Percentiles rank a stretch among this genome's conserved stretches.
phyloP scores from a whole-genome alignment of 2,113 vertebrate species.

The Candoia aspera region DNA sequence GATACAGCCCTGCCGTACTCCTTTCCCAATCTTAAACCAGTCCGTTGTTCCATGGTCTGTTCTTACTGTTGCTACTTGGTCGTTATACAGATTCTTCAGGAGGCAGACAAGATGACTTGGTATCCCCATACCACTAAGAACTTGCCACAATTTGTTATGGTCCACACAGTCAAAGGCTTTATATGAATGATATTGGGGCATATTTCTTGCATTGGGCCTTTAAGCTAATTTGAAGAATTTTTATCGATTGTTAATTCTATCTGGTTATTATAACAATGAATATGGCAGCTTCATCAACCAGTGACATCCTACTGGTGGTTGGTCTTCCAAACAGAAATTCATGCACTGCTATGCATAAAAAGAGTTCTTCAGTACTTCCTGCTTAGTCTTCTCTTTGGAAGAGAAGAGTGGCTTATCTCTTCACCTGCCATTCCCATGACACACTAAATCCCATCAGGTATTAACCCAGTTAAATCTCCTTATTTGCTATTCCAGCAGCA shows the following conservation, averaged over 20 bases:
- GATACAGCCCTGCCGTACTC: too few relatives aligned
- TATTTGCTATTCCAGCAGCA: background rate
- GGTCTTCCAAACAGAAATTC: background rate
- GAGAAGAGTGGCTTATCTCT: background rate
- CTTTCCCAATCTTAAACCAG: too few relatives aligned
- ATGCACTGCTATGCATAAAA: background rate
- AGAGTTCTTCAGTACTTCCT: background rate
- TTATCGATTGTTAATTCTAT: background rate
- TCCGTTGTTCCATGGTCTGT: too few relatives aligned
- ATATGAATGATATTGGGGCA: background rate
- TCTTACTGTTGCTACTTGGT: too few relatives aligned
- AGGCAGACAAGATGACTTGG: too few relatives aligned
- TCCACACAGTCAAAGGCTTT: too few relatives aligned
- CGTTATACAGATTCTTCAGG: too few relatives aligned
- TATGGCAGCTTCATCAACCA: background rate
- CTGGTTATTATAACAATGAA: background rate
- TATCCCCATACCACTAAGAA: too few relatives aligned
- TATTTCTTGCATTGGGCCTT: background rate
- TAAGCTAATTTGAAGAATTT: background rate
- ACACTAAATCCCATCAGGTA: background rate
- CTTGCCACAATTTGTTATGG: too few relatives aligned
- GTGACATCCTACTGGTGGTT: background rate
- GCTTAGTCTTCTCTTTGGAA: background rate
- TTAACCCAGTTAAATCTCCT: background rate
- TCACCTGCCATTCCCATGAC: background rate